Percentiles rank a stretch among this genome's conserved stretches.
phyloP scores from a whole-genome alignment of 37 sponge, comb jelly and placozoan genomes.

The Hexactinellida sp. region DNA sequence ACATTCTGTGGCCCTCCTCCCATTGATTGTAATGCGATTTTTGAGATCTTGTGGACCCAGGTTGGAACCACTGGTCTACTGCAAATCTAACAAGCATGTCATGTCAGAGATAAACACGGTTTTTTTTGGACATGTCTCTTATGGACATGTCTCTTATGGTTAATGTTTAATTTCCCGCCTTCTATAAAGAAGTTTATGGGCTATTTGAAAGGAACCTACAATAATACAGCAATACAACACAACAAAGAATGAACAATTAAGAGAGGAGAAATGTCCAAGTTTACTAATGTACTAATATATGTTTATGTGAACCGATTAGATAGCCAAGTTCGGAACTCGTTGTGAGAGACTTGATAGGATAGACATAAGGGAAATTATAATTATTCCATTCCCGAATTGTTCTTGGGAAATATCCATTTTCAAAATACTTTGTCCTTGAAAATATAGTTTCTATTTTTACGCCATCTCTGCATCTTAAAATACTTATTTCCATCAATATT shows the following conservation, averaged over 20 bases:
- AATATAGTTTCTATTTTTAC: background rate
- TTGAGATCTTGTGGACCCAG: too few species aligned
- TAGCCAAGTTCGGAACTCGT: background rate
- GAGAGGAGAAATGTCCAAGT: background rate
- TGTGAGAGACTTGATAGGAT: background rate
- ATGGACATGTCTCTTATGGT: too few species aligned
- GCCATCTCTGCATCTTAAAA: too few species aligned
- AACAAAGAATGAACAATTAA: background rate
- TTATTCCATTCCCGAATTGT: background rate
- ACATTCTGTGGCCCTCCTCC: too few species aligned
- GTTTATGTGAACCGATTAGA: background rate
- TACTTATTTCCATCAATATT: too few species aligned
- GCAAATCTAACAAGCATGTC: too few species aligned
- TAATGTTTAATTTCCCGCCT: background rate
- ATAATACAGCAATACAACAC: background rate
- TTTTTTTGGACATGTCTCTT: too few species aligned
- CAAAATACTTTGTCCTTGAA: background rate
- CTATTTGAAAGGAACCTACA: background rate
- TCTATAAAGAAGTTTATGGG: background rate
- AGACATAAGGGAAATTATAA: background rate
- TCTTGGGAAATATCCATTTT: background rate
- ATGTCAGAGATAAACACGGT: too few species aligned
- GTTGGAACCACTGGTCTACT: too few species aligned
- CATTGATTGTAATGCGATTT: too few species aligned
- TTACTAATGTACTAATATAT: background rate